phyloP scores from a whole-genome alignment of 2,888 invertebrate species.

The Sialis fuliginosa region DNA sequence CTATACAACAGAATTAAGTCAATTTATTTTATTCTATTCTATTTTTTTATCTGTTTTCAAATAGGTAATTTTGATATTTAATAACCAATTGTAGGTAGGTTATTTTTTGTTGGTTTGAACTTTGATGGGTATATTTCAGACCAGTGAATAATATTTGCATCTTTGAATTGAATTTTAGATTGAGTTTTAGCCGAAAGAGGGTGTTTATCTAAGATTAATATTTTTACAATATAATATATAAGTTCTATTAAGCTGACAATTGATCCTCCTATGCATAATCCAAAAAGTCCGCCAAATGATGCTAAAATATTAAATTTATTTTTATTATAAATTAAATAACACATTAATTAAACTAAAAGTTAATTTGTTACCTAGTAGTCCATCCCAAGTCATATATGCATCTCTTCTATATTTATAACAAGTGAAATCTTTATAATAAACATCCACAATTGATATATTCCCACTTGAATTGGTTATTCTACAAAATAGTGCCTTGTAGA shows the following conservation, averaged over 20 bases:
- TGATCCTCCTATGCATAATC: conserved; percentile 2
- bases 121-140: neutral
- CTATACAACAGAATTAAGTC: no score
- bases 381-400: conserved; percentile 12
- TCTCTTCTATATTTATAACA: conserved; percentile 12
- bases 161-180: neutral
- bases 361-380: conserved; percentile 12
- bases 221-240: neutral
- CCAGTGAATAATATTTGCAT: neutral
- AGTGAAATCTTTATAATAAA: conserved; percentile 11
- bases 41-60: no score
- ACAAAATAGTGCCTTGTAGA: no score
- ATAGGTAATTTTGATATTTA: no score
- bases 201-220: neutral
- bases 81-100: no score
- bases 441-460: conserved; percentile 5
- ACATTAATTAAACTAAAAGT: neutral
- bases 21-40: no score
- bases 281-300: conserved; percentile 2
- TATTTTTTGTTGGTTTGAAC: no score
- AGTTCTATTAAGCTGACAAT: conserved; percentile 1
- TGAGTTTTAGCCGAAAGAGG: neutral
- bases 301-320: neutral
- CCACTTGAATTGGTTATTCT: no score
- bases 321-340: neutral